Evolutionary conservation across 2,797 vertebrate species (phyloP), one percentile per base, ranked within the genome.

Genomic region (Antrozous pallidus): DNA sequence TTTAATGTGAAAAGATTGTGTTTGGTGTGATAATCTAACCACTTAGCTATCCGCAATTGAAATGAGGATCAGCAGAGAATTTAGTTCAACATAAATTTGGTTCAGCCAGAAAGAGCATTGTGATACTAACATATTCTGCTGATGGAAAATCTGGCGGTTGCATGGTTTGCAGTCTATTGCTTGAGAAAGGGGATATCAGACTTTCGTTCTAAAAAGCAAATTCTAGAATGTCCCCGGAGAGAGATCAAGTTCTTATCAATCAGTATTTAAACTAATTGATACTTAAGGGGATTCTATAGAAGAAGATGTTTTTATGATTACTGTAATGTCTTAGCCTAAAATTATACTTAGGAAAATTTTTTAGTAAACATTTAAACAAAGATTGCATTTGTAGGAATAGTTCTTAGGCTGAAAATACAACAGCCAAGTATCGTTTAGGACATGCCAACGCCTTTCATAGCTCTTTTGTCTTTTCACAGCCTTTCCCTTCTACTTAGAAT

Each of bases 341-440:
- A 86, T 92, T 85, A 12, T 93, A 91, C 75, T 88, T 93, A 65
- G 56, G 20, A 77, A 79, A 17, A 36, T 85, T 93, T 94, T 93
- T 77, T 24, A 90, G 4, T 77, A 67, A 90, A 88, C 36, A 3
- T 74, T 88, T 81, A 83, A 88, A 47, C 65, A 83, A 58, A 90
- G 24, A 77, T n/a, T 92, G 67, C 42, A 14, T 79, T 88, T 77
- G 47, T 92, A 90, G 90, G 47, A 77, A 22, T 78, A 91, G 42
- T 83, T 85, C 17, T 95, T 88, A 89, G 22, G 49, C 17, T 71
- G 67, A 94, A 80, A 75, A 38, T 87, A 36, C 71, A 74, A 40
- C 70, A 91, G 28, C 42, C 42, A 71, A n/a, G 4, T 73, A 22
- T 79, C 13, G 22, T 31, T 58, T 80, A 69, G 71, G 89, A 49